Conservation (phyloP, 2,797 vertebrate genomes). For the Toxotes lorentzi region DNA sequence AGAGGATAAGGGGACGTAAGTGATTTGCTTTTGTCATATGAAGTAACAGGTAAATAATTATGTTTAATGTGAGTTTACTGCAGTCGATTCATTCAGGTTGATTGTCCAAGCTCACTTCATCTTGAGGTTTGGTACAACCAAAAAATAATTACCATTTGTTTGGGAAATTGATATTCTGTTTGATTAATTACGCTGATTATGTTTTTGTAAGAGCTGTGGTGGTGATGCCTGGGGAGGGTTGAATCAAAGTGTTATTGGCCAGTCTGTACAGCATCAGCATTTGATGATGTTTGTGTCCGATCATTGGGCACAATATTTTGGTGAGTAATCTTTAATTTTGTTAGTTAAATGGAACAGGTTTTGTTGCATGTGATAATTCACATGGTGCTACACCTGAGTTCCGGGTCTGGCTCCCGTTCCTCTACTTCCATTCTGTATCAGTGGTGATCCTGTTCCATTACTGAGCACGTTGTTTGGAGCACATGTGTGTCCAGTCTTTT, state of each 20-base stretch:
- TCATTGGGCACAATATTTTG: slow-evolving; percentile 9
- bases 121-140: slow-evolving; percentile 25
- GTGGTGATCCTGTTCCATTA: not conserved
- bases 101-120: slow-evolving; percentile 27
- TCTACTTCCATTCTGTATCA: slow-evolving; percentile 1
- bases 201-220: slow-evolving; percentile 39
- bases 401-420: not conserved
- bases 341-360: slow-evolving; percentile 34
- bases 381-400: slow-evolving; percentile 46
- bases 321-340: not conserved
- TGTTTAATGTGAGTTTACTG: slow-evolving; percentile 13
- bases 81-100: slow-evolving; percentile 27
- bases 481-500: not conserved
- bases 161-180: slow-evolving; percentile 40
- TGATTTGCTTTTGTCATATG: slow-evolving; percentile 19
- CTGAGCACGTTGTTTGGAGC: slow-evolving; percentile 7
- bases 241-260: slow-evolving; percentile 36
- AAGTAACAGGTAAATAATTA: slow-evolving; percentile 34
- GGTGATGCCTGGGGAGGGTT: slow-evolving; percentile 6
- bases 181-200: slow-evolving; percentile 44
- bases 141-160: slow-evolving; percentile 43
- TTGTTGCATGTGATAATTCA: slow-evolving; percentile 45
- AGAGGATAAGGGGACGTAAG: not conserved
- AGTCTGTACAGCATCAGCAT: slow-evolving; percentile 3
- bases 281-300: slow-evolving; percentile 7